Evolutionary conservation across 2,888 invertebrate species (phyloP).

Genomic region (Conchocele bisecta): DNA sequence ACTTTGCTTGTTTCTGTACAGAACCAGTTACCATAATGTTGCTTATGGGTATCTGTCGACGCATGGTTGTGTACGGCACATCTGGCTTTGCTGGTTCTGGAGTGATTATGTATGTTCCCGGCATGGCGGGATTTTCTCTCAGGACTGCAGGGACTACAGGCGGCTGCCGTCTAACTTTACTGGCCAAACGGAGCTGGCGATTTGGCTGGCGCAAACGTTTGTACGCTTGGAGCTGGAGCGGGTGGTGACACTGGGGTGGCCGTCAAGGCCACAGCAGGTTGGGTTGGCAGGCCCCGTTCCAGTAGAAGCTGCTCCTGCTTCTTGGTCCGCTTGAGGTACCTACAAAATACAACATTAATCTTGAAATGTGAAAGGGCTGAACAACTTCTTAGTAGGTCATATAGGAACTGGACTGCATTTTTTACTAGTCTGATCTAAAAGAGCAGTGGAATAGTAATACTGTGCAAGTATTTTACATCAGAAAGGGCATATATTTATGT

Average conservation of each 20-base stretch:
- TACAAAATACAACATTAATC: too few relatives aligned
- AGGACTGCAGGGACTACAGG: not conserved
- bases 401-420: too few relatives aligned
- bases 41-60: not conserved
- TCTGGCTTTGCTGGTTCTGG: not conserved
- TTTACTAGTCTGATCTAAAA: too few relatives aligned
- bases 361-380: too few relatives aligned
- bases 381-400: too few relatives aligned
- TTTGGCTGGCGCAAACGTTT: not conserved
- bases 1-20: not conserved
- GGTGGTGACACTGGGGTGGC: not conserved
- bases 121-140: too few relatives aligned
- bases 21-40: constrained; percentile 27
- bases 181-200: not conserved
- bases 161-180: not conserved
- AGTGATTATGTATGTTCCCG: not conserved
- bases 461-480: too few relatives aligned
- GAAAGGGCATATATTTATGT: too few relatives aligned
- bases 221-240: not conserved
- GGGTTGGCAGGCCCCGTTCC: not conserved
- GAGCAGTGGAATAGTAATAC: too few relatives aligned
- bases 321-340: not conserved
- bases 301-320: not conserved
- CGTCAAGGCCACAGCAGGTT: not conserved
- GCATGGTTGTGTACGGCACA: not conserved